Evolutionary conservation across 2,888 invertebrate genomes (phyloP).

Genomic region (Cryptophagus acutangulus): DNA sequence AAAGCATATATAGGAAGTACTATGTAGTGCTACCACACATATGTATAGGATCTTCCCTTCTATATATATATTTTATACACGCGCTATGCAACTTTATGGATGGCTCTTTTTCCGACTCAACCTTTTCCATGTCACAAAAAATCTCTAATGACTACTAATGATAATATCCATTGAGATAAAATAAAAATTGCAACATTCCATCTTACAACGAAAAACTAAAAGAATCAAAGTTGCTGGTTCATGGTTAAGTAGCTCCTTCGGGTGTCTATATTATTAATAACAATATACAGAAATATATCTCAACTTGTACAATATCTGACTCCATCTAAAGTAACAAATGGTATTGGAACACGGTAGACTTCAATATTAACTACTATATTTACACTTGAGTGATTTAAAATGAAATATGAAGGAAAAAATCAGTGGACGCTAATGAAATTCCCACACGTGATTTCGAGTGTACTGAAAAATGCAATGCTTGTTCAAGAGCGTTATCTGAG

Average conservation of each 20-base stretch:
- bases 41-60: too few species aligned
- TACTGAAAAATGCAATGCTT: conserved; percentile 47
- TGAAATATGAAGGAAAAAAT: conserved; percentile 24
- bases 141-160: too few species aligned
- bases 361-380: conserved; percentile 17
- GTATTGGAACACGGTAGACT: conserved; percentile 17
- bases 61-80: too few species aligned
- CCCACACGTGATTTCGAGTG: conserved; percentile 36
- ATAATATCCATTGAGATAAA: too few species aligned
- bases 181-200: too few species aligned
- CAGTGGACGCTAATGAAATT: conserved; percentile 33
- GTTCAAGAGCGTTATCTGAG: conserved; percentile 42
- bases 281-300: conserved; percentile 10
- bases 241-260: too few species aligned
- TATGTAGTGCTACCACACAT: conserved; percentile 14
- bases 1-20: conserved; percentile 42
- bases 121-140: too few species aligned
- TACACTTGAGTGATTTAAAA: conserved; percentile 16
- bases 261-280: too few species aligned
- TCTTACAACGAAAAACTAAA: too few species aligned
- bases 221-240: too few species aligned
- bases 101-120: too few species aligned
- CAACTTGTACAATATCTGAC: conserved; percentile 9
- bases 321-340: conserved; percentile 13
- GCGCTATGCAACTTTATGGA: too few species aligned